phyloP scores from a whole-genome alignment of 2,888 invertebrate species.

The Tipula confusa region DNA sequence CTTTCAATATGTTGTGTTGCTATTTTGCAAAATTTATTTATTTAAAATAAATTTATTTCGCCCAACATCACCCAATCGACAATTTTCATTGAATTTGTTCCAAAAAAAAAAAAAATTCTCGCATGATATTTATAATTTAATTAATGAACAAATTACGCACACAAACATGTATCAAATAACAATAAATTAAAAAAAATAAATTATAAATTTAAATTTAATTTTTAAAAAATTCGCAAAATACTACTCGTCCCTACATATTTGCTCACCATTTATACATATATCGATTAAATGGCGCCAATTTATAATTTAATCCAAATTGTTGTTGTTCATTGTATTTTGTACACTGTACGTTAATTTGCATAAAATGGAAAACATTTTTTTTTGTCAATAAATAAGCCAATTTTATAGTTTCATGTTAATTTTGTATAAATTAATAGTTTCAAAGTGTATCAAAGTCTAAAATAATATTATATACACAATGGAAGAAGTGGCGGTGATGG shows the following conservation, averaged over 20 bases:
- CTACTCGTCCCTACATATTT: too few species aligned
- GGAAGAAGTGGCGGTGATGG: too few species aligned
- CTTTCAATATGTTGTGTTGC: too few species aligned
- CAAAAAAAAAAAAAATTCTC: background rate
- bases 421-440: background rate
- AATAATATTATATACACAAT: too few species aligned
- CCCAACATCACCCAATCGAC: too few species aligned
- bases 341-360: background rate
- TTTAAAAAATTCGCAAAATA: background rate
- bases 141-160: too few species aligned
- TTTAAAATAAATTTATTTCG: too few species aligned
- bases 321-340: background rate
- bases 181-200: background rate
- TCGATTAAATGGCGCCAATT: constrained; percentile 3
- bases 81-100: background rate
- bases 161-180: background rate
- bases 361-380: background rate
- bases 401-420: background rate
- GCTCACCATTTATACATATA: background rate
- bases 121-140: background rate
- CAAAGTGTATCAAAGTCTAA: background rate
- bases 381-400: background rate
- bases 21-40: too few species aligned
- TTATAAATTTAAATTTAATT: background rate
- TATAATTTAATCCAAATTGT: background rate